Evolutionary conservation across 2,113 vertebrate species (phyloP).

Genomic region (Catharus minimus): DNA sequence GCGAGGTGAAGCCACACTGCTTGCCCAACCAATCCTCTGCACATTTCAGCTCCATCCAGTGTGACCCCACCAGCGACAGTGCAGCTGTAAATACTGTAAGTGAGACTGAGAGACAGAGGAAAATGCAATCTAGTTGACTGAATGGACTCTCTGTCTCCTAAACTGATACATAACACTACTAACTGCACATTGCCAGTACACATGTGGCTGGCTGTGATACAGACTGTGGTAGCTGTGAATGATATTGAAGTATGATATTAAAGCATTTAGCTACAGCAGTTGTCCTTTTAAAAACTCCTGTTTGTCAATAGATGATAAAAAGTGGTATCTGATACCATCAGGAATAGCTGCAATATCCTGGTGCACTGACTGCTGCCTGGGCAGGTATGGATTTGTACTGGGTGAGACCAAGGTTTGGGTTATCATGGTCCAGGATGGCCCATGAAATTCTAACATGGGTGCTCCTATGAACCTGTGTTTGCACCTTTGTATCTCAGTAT

Average conservation of each 20-base stretch:
- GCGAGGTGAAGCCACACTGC: background rate
- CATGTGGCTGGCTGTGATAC: background rate
- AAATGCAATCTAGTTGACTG: background rate
- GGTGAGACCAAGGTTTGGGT: background rate
- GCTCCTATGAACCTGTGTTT: background rate
- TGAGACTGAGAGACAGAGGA: background rate
- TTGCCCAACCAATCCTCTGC: background rate
- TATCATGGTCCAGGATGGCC: background rate
- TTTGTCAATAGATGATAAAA: background rate
- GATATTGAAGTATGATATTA: background rate
- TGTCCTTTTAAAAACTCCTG: background rate
- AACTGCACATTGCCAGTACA: background rate
- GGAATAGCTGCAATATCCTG: background rate
- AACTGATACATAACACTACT: background rate
- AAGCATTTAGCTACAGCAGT: background rate
- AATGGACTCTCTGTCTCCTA: background rate
- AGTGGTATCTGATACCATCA: background rate
- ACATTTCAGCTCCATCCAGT: background rate
- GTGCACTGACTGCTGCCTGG: background rate
- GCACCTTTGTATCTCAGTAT: background rate
- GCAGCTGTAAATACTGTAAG: background rate
- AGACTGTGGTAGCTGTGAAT: background rate
- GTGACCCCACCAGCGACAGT: background rate
- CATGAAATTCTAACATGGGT: background rate
- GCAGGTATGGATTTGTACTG: accelerated